Evolutionary conservation across 2,113 vertebrate genomes (phyloP).

Genomic region (Macaca fascicularis): T2T-MFA8v1.1 NC_088376.1:157531001-157531500

Average conservation of each 20-base stretch:
- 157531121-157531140: neutral
- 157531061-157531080: neutral
- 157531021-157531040: neutral
- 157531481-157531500: neutral
- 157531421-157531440: neutral
- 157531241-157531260: neutral
- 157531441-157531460: neutral
- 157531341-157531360: neutral
- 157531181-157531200: slow-evolving; percentile 51
- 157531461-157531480: neutral
- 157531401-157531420: accelerated
- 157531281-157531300: neutral
- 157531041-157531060: neutral
- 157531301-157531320: neutral
- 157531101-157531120: slow-evolving; percentile 36
- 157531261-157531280: neutral
- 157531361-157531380: neutral
- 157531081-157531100: neutral
- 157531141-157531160: slow-evolving; percentile 27
- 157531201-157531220: slow-evolving; percentile 20
- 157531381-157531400: neutral
- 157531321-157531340: neutral
- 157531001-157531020: neutral
- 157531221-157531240: neutral
- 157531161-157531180: slow-evolving; percentile 55